Percentiles rank a stretch among this genome's conserved stretches.
Evolutionary conservation across 2,797 vertebrate species (phyloP).

Genomic region (Enteromius mattozi): DNA sequence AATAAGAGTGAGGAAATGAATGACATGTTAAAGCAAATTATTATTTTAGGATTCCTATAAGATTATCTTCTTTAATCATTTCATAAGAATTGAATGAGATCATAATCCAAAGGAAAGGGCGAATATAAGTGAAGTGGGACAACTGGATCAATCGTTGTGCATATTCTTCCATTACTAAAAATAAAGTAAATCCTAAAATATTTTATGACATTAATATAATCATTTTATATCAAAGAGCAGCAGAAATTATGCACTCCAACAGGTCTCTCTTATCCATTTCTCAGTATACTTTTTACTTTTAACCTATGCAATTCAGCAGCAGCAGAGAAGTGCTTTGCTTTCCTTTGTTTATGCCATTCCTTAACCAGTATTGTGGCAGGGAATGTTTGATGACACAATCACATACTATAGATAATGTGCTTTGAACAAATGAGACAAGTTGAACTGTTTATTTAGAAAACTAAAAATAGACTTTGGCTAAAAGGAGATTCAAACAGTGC

Average conservation of each 20-base stretch:
- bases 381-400: slow-evolving; percentile 6
- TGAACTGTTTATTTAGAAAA: slow-evolving; percentile 15
- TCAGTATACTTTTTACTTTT: background rate
- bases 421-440: slow-evolving; percentile 11
- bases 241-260: background rate
- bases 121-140: background rate
- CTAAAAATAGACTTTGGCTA: slow-evolving; percentile 3
- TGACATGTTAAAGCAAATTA: background rate
- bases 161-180: background rate
- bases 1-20: background rate
- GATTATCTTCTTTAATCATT: slow-evolving; percentile 2
- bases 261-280: background rate
- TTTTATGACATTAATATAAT: background rate
- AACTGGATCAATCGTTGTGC: background rate
- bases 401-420: background rate
- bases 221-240: background rate
- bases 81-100: background rate
- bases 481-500: slow-evolving; percentile 15
- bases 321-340: background rate
- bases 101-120: background rate
- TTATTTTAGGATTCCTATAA: background rate
- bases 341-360: background rate
- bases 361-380: background rate
- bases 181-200: background rate
- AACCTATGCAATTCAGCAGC: background rate